These are phyloP conservation scores for Lycopodina hypogea DNA, from an alignment of 37 sponge, comb jelly and placozoan genomes.

Conservation along the genomic window DNA sequence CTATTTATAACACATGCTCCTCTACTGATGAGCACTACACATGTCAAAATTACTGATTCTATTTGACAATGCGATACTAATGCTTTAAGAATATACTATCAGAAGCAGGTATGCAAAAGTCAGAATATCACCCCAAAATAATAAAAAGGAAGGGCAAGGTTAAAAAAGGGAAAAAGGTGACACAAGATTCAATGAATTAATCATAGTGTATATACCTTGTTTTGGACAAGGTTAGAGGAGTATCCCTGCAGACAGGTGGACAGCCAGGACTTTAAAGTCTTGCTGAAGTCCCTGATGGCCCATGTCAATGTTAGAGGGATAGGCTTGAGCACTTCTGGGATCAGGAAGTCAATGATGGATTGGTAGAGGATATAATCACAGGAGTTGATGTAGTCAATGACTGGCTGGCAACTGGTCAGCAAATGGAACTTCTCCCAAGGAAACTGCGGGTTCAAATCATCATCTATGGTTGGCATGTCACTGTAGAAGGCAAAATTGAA, in stretches of 20 bases:
- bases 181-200: too few relatives aligned
- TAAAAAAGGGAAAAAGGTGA: too few relatives aligned
- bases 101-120: too few relatives aligned
- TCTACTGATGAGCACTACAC: too few relatives aligned
- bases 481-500: background rate
- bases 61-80: too few relatives aligned
- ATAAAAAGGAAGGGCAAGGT: too few relatives aligned
- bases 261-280: slow-evolving; percentile 87
- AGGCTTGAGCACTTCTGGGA: slow-evolving; percentile 90
- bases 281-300: slow-evolving; percentile 95
- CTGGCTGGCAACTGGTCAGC: slow-evolving; percentile 54
- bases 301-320: slow-evolving; percentile 97
- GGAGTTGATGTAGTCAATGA: slow-evolving; percentile 70
- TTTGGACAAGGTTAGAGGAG: slow-evolving; percentile 53
- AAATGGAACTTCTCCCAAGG: slow-evolving; percentile 60
- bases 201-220: slow-evolving; percentile 60
- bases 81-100: too few relatives aligned
- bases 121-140: too few relatives aligned
- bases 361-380: slow-evolving; percentile 97
- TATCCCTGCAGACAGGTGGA: slow-evolving; percentile 67
- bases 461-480: slow-evolving; percentile 18
- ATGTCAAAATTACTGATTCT: too few relatives aligned
- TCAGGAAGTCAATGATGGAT: slow-evolving; percentile 84
- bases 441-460: slow-evolving; percentile 57
- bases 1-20: too few relatives aligned